Conservation (phyloP, 1,140 invertebrate genomes). For the Ceratitis capitata region DNA sequence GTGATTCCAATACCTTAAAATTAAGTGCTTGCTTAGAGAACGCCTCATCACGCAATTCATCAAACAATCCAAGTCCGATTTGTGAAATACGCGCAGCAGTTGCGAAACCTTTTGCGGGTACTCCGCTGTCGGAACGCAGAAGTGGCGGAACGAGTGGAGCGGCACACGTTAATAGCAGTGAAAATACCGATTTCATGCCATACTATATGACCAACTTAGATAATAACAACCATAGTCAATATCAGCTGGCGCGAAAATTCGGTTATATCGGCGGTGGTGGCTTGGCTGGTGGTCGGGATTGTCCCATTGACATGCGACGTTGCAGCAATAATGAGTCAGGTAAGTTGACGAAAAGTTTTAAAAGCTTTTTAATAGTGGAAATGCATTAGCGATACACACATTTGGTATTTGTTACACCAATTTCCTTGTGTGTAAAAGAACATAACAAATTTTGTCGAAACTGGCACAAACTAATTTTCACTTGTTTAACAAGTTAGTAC, state of each 20-base stretch:
- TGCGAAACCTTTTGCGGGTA: neutral
- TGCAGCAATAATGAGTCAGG: slow-evolving; percentile 64
- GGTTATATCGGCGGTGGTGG: slow-evolving; percentile 51
- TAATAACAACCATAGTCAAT: slow-evolving; percentile 54
- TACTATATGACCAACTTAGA: slow-evolving; percentile 57
- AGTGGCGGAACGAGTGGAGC: neutral
- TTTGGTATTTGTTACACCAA: neutral
- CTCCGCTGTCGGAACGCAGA: neutral
- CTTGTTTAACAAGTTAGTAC: neutral
- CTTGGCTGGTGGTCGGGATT: slow-evolving; percentile 42
- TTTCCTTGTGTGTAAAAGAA: neutral
- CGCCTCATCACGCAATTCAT: neutral
- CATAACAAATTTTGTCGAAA: neutral
- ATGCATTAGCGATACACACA: neutral
- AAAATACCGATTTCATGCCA: slow-evolving; percentile 48
- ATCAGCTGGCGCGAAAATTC: slow-evolving; percentile 57
- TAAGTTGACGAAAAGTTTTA: slow-evolving; percentile 46
- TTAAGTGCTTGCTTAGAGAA: neutral
- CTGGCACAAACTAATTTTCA: neutral
- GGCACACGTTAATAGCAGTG: neutral
- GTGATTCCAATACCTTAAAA: neutral
- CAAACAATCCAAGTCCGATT: neutral
- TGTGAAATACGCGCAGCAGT: neutral
- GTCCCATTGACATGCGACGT: slow-evolving; percentile 62
- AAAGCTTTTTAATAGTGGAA: neutral